Base-by-base conservation (phyloP, 2,888 invertebrate species). In the Drosophila acutilabella region DNA sequence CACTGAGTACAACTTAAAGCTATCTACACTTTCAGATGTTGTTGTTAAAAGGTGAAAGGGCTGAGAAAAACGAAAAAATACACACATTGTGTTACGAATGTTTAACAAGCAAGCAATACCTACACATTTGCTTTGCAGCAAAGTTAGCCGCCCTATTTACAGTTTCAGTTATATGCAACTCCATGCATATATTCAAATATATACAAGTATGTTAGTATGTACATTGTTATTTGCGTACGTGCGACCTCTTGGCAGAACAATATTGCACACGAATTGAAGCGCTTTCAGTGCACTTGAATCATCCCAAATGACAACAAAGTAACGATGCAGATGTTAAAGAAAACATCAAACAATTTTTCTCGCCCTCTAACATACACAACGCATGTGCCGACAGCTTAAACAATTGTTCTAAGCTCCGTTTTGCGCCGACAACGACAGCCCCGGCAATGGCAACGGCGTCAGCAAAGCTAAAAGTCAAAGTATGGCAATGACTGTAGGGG, bases 401-500 rank as follows among this genome's bases (percentile, higher is more conserved):
- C 71, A 75, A 56, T 72, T 65, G 72, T 58, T 42, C 40, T 51
- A 14, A 14, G 41, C 67, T 10, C 85, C 75, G 85, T 80, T 78
- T 81, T 78, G 80, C 74, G 56, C 56, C 54, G 44, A 30, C 41
- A 16, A 20, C 20, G 20, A 20, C 20, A 20, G 20, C 20, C 3
- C 3, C 20, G 20, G 20, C 20, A 20, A 23, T 53, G 36, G 44
- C 26, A 1, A 4, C 30, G 42, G 47, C 54, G 30, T 5, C 30
- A 30, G 7, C 20, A 50, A 59, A 45, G 67, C 56, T 67, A 78
- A 69, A 51, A 66, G 53, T 69, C 78, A 74, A 71, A 76, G n/a
- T n/a, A 74, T 77, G 77, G 70, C 83, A 83, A 64, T 83, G 76
- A 79, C 42, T 30, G 7, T 64, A 33, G 57, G 62, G 66, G 70